These are phyloP conservation scores for Urechis unicinctus DNA, from an alignment of 2,888 invertebrate genomes.

Conservation along the genomic window DNA sequence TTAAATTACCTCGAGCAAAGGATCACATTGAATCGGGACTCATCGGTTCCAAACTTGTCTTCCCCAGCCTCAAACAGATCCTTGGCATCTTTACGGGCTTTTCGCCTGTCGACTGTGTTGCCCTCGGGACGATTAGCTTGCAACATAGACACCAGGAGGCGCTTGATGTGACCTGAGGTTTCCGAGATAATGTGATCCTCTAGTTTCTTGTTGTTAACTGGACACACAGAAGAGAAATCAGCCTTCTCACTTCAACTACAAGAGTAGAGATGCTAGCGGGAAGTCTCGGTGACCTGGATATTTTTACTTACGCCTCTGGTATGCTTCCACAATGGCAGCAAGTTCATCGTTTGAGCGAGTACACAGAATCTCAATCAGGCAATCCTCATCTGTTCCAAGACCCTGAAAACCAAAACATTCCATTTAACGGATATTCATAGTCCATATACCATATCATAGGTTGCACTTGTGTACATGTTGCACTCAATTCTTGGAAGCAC, in stretches of 20 bases:
- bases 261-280: background rate
- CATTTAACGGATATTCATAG: background rate
- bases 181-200: conserved; percentile 32
- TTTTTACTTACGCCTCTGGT: conserved; percentile 14
- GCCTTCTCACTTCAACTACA: no score
- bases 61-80: conserved; percentile 43
- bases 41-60: conserved; percentile 50
- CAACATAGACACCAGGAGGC: conserved; percentile 29
- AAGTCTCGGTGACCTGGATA: background rate
- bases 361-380: conserved; percentile 29
- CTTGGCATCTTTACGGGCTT: conserved; percentile 26
- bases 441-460: no score
- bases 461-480: no score
- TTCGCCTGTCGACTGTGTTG: conserved; percentile 18
- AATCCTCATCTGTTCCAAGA: conserved; percentile 28
- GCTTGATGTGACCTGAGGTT: conserved; percentile 30
- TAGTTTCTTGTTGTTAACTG: conserved; percentile 20
- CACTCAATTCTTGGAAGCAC: no score
- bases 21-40: conserved; percentile 47
- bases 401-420: conserved; percentile 17
- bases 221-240: no score
- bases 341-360: conserved; percentile 26
- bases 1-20: conserved; percentile 30
- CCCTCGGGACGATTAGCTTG: conserved; percentile 37
- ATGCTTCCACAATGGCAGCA: conserved; percentile 12